Evolutionary conservation across 2,888 invertebrate species (phyloP).

Genomic region (Pseudococcus longispinus): DNA sequence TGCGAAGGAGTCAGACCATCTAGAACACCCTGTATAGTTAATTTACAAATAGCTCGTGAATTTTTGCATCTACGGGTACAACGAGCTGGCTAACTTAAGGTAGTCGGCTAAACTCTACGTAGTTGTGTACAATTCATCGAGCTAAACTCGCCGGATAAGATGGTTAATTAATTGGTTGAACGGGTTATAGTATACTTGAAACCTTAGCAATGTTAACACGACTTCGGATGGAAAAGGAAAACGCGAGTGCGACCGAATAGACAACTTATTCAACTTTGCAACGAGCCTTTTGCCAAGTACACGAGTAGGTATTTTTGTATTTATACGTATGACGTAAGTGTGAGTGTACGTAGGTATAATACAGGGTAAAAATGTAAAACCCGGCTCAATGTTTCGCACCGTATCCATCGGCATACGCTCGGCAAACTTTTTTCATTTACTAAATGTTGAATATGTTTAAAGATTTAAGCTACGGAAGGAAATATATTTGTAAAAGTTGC

Average conservation of each 20-base stretch:
- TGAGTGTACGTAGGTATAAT: no score
- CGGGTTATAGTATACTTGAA: background rate
- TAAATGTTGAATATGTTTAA: background rate
- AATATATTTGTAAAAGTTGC: slow-evolving; percentile 28
- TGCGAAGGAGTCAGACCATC: background rate
- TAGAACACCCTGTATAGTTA: background rate
- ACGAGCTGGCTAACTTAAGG: background rate
- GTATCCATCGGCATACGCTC: background rate
- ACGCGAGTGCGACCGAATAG: background rate
- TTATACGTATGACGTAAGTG: no score
- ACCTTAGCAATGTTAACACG: slow-evolving; percentile 13
- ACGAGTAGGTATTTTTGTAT: background rate
- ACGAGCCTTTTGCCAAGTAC: background rate
- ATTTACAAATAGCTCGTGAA: background rate
- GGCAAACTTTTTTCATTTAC: slow-evolving; percentile 9
- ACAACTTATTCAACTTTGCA: slow-evolving; percentile 17
- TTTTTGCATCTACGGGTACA: background rate
- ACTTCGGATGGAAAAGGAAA: background rate
- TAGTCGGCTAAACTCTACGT: background rate
- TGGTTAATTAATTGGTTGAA: slow-evolving; percentile 19
- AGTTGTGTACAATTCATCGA: background rate
- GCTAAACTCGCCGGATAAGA: background rate
- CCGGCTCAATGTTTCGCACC: background rate
- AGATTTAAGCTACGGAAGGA: background rate
- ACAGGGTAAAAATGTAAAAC: background rate